Conservation (phyloP, 2,113 vertebrate species). For the Sceloporus undulatus region DNA sequence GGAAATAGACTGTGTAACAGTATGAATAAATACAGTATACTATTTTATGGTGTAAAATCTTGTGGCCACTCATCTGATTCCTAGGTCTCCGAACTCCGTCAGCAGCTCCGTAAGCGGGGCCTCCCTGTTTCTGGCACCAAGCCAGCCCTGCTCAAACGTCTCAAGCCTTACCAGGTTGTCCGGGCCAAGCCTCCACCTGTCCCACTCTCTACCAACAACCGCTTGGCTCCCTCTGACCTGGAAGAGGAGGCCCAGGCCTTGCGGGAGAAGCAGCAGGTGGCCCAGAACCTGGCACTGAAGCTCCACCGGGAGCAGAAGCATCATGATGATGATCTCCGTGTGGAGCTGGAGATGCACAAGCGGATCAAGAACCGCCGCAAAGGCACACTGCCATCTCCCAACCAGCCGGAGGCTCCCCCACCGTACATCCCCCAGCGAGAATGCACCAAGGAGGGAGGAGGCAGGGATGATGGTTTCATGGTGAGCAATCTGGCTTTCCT, state of each 20-base stretch:
- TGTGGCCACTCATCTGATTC: not conserved
- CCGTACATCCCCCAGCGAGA: slow-evolving; percentile 24
- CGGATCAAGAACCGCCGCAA: slow-evolving; percentile 77
- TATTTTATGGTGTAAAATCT: not conserved
- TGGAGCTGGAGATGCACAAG: slow-evolving; percentile 78
- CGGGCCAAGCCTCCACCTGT: slow-evolving; percentile 52
- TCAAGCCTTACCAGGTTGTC: slow-evolving; percentile 81
- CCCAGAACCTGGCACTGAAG: slow-evolving; percentile 64
- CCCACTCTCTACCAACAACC: not conserved
- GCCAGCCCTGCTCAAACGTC: slow-evolving; percentile 86
- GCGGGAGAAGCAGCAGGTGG: slow-evolving; percentile 49
- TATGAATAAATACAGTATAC: not conserved
- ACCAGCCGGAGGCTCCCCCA: not conserved
- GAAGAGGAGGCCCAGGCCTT: slow-evolving; percentile 42
- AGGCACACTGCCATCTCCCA: slow-evolving; percentile 20
- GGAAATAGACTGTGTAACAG: not conserved
- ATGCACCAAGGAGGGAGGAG: not conserved
- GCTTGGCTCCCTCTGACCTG: slow-evolving; percentile 26
- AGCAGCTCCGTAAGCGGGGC: slow-evolving; percentile 89
- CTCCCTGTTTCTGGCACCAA: slow-evolving; percentile 93
- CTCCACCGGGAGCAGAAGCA: slow-evolving; percentile 57
- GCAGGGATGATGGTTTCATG: slow-evolving; percentile 3
- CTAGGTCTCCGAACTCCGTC: slow-evolving; percentile 91
- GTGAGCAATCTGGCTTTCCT: not conserved
- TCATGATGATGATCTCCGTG: slow-evolving; percentile 69